Base-by-base conservation (phyloP, 2,797 vertebrate species). In the Simalia tracyae region DNA sequence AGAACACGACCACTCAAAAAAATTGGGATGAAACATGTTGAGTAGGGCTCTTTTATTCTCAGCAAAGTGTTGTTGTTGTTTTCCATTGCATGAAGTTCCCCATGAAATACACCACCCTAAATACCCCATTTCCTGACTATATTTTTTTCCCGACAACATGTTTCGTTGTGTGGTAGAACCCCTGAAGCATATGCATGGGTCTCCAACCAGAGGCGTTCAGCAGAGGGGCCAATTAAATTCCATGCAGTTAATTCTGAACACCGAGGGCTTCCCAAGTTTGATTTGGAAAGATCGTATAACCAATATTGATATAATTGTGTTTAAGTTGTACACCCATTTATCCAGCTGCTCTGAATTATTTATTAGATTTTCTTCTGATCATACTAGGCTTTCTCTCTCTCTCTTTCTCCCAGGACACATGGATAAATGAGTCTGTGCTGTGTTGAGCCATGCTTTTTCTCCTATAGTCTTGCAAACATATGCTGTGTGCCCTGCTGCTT, bases 401-500 rank as follows among this genome's bases (percentile, higher is more conserved):
- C 11, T 89, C 46, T 76, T 76, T 81, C 59, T 92, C 89, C 89
- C 85, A 90, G 31, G 89, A 84, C 59, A 90, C 10, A 28, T 56
- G 50, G 68, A 92, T 90, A 90, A 92, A 92, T 87, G 68, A 57
- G 28, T 57, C 59, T 76, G 26, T 54, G 66, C 85, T 87, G 66
- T 90, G 86, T n/a, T 54, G n/a, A 63, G 5, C 4, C 22, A 31
- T 68, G 63, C 7, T 64, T 89, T 15, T 92, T 86, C 54, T 84
- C 46, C 89, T 93, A 31, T 89, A 93, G 24, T 7, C 36, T 87
- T 90, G 46, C 22, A 54, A 88, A 90, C 28, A 90, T 66, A 88
- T 57, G 72, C 88, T 84, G 1, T 89, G 91, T 81, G 9, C 87
- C 93, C 93, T 91, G 4, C 72, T 89, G 59, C 26, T 95, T 96